Percentiles rank a stretch among this genome's conserved stretches.
Evolutionary conservation across 2,888 invertebrate genomes (phyloP).

Genomic region (Chloroclystis v-ata): DNA sequence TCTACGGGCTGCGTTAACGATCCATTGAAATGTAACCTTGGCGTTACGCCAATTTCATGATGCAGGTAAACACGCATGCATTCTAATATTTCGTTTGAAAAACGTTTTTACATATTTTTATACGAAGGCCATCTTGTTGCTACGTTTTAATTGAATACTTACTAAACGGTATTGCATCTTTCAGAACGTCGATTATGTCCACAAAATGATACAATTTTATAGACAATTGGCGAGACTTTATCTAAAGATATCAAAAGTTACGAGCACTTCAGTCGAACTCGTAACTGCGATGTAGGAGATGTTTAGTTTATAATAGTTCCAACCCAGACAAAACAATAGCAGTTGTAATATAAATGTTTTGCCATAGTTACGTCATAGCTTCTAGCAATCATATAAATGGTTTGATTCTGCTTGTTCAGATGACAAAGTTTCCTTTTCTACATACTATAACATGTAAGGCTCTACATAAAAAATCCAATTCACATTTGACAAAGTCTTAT

Average conservation of each 20-base stretch:
- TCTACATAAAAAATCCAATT: too few relatives aligned
- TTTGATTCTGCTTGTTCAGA: constrained; percentile 13
- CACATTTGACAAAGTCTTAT: too few relatives aligned
- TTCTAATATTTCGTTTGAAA: constrained; percentile 8
- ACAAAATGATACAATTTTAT: background rate
- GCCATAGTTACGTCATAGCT: constrained; percentile 2
- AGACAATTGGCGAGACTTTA: background rate
- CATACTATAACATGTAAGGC: too few relatives aligned
- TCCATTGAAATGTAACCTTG: constrained; percentile 59
- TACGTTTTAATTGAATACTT: background rate
- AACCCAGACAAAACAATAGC: constrained; percentile 5
- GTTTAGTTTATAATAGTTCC: background rate
- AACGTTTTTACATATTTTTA: background rate
- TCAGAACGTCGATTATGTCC: too few relatives aligned
- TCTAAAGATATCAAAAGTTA: background rate
- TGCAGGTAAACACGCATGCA: constrained; percentile 39
- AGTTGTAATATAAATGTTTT: constrained; percentile 11
- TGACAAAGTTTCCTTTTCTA: too few relatives aligned
- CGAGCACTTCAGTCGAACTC: background rate
- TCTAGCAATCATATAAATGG: constrained; percentile 3
- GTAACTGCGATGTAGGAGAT: constrained; percentile 3
- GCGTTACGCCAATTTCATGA: constrained; percentile 49
- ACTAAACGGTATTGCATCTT: too few relatives aligned
- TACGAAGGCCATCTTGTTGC: background rate
- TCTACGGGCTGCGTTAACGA: constrained; percentile 37